Percentiles rank a stretch among this genome's conserved stretches.
Evolutionary conservation across 2,113 vertebrate species (phyloP).

Genomic region (Lagopus leucura): DNA sequence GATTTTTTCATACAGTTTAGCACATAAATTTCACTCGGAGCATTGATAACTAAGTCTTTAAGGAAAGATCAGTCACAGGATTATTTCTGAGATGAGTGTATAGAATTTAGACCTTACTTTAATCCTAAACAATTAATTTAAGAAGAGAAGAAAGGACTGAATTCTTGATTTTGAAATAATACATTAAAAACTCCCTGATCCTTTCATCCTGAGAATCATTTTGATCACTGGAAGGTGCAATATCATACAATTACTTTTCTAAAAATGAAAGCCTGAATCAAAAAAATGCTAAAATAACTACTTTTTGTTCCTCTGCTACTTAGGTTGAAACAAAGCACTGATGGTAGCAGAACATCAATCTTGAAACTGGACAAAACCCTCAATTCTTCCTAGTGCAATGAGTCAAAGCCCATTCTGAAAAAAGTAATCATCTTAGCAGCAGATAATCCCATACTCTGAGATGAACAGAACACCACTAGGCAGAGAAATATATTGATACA

Average conservation of each 20-base stretch:
- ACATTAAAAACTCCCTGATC: neutral
- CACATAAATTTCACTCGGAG: neutral
- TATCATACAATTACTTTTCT: neutral
- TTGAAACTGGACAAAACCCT: neutral
- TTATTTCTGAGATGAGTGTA: neutral
- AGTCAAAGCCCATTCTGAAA: neutral
- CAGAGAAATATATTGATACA: neutral
- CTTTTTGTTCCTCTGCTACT: neutral
- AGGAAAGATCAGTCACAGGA: neutral
- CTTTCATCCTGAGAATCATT: neutral
- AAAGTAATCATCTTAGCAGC: fast-evolving
- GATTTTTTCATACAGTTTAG: neutral
- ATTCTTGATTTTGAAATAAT: neutral
- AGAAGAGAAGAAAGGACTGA: neutral
- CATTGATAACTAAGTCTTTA: neutral
- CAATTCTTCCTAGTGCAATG: neutral
- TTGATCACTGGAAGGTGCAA: neutral
- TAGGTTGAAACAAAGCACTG: neutral
- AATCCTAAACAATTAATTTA: neutral
- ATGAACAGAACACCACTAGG: neutral
- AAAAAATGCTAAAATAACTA: neutral
- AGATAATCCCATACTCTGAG: neutral
- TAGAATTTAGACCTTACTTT: neutral
- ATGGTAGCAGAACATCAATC: neutral
- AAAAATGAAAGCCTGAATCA: neutral